Percentiles rank a stretch among this genome's conserved stretches.
Conservation (phyloP, 2,113 vertebrate genomes). For the Promerops cafer region DNA sequence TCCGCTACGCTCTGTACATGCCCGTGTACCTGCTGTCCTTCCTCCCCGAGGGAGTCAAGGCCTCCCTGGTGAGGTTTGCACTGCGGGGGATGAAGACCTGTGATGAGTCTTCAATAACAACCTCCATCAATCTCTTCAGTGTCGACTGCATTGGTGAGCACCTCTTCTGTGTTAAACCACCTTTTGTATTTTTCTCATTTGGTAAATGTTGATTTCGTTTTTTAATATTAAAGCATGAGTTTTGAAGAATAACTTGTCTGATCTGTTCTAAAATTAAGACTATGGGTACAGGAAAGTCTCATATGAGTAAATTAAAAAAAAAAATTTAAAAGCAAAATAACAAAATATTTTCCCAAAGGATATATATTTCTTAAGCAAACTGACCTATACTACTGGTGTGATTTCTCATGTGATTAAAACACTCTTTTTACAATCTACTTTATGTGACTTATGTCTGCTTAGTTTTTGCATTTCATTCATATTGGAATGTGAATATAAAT, state of each 20-base stretch:
- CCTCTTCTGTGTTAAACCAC: background rate
- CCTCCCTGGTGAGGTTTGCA: slow-evolving; percentile 64
- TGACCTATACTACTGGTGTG: background rate
- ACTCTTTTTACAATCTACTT: background rate
- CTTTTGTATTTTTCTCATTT: background rate
- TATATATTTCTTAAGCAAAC: background rate
- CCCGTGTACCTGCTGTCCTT: slow-evolving; percentile 81
- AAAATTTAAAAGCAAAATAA: background rate
- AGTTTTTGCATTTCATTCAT: background rate
- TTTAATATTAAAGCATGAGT: background rate
- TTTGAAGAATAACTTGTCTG: background rate
- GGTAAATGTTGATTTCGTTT: background rate
- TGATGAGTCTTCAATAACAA: slow-evolving; percentile 61
- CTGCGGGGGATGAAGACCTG: slow-evolving; percentile 62
- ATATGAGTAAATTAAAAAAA: background rate
- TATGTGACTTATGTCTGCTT: background rate
- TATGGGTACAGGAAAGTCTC: background rate
- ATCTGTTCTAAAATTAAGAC: background rate
- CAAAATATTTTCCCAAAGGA: background rate
- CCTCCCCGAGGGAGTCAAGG: slow-evolving; percentile 78
- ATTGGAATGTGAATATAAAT: background rate
- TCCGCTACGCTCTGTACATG: slow-evolving; percentile 84
- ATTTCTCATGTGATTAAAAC: background rate
- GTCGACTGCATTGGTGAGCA: slow-evolving; percentile 85
- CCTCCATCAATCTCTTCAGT: slow-evolving; percentile 73